Base-by-base conservation (phyloP, 1,140 invertebrate genomes). In the Teleogryllus occipitalis region DNA sequence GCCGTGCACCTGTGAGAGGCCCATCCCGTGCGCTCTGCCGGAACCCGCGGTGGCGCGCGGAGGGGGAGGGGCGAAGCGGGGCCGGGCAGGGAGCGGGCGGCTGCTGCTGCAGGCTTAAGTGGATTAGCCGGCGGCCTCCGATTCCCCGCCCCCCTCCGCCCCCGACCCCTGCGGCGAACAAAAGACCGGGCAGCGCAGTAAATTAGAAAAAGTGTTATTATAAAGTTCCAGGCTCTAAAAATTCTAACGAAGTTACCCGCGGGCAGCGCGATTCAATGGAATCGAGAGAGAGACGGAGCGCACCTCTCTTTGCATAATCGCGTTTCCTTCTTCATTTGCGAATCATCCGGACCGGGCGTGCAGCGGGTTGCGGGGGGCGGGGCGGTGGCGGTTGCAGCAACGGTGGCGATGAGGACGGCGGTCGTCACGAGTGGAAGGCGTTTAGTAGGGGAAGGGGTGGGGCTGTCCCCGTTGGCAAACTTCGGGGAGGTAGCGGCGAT, bases 191-290 rank as follows among this genome's bases (percentile, higher is more conserved):
- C 54, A 18, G 54, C 18, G 54, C 54, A 65, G 54, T 65, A 65
- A 65, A 65, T 65, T 65, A 65, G 54, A 65, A 65, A 65, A 65
- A 65, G 54, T 65, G 54, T 65, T 65, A 65, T 65, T 65, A 65
- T 65, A 65, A 65, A 65, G 54, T 65, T 18, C 18, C 54, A 65
- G 54, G 54, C 10, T 65, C 54, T 10, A 65, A 65, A 65, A 65
- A 14, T 65, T 65, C 18, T 65, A 65, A 65, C 54, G 2, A 65
- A 65, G 54, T 65, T 65, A 65, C 2, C 54, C 54, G 54, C 54
- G 10, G 54, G 54, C 1, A 18, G 10, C 10, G 54, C 54, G 54
- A 65, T 65, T 65, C 54, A 65, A 65, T 65, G 54, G 18, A 18
- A 18, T 65, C 10, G 54, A 65, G 54, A 65, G 54, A 18, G 54